Base-by-base conservation (phyloP, 2,797 vertebrate species). In the Scarus forsteni region DNA sequence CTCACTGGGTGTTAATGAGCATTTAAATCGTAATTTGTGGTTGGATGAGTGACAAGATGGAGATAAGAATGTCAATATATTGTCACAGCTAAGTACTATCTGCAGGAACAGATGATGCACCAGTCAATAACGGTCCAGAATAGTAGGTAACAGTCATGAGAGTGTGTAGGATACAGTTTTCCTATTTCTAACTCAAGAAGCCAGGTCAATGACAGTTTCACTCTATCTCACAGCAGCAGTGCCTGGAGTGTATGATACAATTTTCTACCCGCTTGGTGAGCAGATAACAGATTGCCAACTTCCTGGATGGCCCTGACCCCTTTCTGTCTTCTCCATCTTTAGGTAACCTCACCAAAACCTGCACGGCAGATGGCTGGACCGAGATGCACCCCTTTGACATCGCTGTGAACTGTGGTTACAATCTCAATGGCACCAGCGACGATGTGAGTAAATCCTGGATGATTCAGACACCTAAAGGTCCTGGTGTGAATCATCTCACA, bases 321-420 rank as follows among this genome's bases (percentile, higher is more conserved):
- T 80, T 38, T 5, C 27, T 75, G 19, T 76, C 42, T 38, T 63
- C 70, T 48, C 56, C 5, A 15, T 70, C 61, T 57, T 8, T 79
- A 99, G 98, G 95, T 54, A 98, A 98, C 2, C 94, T 99, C 83
- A 97, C 95, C 68, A 97, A 97, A 82, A 96, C 89, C 67, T 99
- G 98, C 75, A 97, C 97, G 0, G 88, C 79, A 1, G 85, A 95
- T 0, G 97, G 97, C 73, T 99, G 97, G 97, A 94, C 96, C 0
- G 90, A 93, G 3, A 94, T 97, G 91, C 93, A 92, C 57, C 95
- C 96, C 0, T 85, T 93, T 0, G 92, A 95, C 2, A 97, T 98
- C 0, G n/a, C 90, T 0, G 0, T 90, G 6, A 96, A 95, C 83
- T 99, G 98, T 78, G 96, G 96, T 14, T 95, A 95, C 45, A 93